These are phyloP conservation scores for Thalpophila matura DNA, from an alignment of 2,888 invertebrate species.

Conservation along the genomic window DNA sequence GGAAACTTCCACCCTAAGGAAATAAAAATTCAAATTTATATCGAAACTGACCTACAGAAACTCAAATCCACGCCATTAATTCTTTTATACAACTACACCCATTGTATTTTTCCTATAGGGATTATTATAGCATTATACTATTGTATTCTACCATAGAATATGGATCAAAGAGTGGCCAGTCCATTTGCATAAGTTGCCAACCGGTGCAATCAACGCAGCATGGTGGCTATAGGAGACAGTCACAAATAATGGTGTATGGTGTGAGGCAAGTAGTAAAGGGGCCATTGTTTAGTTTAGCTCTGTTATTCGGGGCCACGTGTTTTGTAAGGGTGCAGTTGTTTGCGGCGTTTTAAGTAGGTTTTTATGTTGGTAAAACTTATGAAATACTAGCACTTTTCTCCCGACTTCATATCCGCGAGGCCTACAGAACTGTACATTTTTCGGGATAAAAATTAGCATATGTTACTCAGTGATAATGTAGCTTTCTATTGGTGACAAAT, in stretches of 20 bases:
- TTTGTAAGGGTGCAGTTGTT: conserved; percentile 47
- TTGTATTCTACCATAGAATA: conserved; percentile 45
- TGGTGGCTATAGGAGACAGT: conserved; percentile 36
- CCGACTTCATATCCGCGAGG: no score
- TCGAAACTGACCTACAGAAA: conserved; percentile 49
- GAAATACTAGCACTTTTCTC: no score
- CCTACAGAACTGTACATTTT: no score
- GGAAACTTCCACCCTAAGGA: conserved; percentile 43
- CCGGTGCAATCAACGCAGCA: conserved; percentile 47
- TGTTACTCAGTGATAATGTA: no score
- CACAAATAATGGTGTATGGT: conserved; percentile 50
- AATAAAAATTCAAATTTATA: conserved; percentile 58
- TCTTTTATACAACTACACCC: conserved; percentile 34
- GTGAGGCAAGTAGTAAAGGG: conserved; percentile 60
- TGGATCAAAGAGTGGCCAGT: conserved; percentile 44
- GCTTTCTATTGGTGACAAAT: no score
- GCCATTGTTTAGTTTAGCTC: conserved; percentile 62
- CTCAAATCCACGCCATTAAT: conserved; percentile 50
- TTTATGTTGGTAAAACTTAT: no score
- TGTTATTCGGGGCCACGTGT: conserved; percentile 62
- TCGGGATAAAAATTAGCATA: no score
- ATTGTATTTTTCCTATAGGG: conserved; percentile 48
- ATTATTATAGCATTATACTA: conserved; percentile 50
- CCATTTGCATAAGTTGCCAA: conserved; percentile 52
- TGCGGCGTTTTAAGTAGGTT: conserved; percentile 20